Evolutionary conservation across 2,888 invertebrate species (phyloP).

Genomic region (Pseudococcus viburni): DNA sequence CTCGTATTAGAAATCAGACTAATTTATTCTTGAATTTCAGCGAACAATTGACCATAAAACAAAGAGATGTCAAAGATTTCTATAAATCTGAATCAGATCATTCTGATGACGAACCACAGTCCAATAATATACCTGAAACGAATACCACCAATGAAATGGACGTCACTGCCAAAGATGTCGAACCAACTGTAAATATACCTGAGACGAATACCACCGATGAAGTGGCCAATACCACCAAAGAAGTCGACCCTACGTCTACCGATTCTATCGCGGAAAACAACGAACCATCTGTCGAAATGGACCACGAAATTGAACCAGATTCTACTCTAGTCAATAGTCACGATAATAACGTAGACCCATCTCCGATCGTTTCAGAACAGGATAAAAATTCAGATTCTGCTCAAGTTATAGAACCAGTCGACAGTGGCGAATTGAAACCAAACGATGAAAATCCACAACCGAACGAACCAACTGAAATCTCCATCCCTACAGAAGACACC

Average conservation of each 20-base stretch:
- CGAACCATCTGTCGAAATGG: background rate
- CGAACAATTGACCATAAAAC: constrained; percentile 64
- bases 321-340: background rate
- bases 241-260: background rate
- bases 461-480: background rate
- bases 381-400: background rate
- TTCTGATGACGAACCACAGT: background rate
- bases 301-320: background rate
- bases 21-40: constrained; percentile 63
- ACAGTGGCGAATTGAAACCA: background rate
- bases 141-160: background rate
- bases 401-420: background rate
- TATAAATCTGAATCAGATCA: constrained; percentile 66
- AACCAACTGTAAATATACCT: background rate
- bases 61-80: constrained; percentile 67
- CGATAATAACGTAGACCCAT: background rate
- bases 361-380: background rate
- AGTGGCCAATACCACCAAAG: background rate
- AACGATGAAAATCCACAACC: background rate
- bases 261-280: background rate
- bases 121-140: background rate
- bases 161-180: background rate
- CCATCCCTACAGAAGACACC: background rate
- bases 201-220: background rate
- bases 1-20: constrained; percentile 58